Base-by-base conservation (phyloP, 2,113 vertebrate genomes). In the Pelecanus crispus region DNA sequence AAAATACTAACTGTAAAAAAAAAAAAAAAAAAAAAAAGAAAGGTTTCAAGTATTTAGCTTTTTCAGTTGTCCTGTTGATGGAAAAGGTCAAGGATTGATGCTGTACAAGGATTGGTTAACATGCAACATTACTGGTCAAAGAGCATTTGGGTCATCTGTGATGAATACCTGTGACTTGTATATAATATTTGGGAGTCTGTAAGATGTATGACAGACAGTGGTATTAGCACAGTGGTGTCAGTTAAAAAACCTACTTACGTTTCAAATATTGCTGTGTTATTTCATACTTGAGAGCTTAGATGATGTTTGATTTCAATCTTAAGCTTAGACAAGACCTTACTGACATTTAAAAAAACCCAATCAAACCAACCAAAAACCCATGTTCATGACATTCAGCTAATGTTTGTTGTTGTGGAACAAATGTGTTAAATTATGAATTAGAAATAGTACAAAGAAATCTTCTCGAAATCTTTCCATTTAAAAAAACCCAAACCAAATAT, bases 361-460 rank as follows among this genome's bases (percentile, higher is more conserved):
- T 5, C 26, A 62, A 66, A 3, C 42, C 63, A 75, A 21, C 14
- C 42, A 70, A 81, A 72, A 42, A 1, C 44, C 56, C 53, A n/a
- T 71, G 74, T 94, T 90, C 31, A 49, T 96, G 84, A 91, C n/a
- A 55, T 92, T 94, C 53, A 88, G 61, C 61, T 97, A 61, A 91
- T 88, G 79, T 94, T 96, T 96, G n/a, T 81, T 91, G 67, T 88
- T 86, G 85, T 47, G n/a, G 88, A 97, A 93, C 74, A 91, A 86
- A 95, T 81, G 44, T 95, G 67, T 90, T 98, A 86, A 96, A 97
- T 90, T 93, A 96, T 92, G 61, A 91, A 94, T 97, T 95, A 95
- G 86, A 95, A 95, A 94, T 49, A 85, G n/a, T 73, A 86, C 34
- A 81, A 77, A 84, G 83, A 88, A 83, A 78, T 71, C 42, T 88